Evolutionary conservation across 2,888 invertebrate species (phyloP).

Genomic region (Scaptomyza caliginosa): DNA sequence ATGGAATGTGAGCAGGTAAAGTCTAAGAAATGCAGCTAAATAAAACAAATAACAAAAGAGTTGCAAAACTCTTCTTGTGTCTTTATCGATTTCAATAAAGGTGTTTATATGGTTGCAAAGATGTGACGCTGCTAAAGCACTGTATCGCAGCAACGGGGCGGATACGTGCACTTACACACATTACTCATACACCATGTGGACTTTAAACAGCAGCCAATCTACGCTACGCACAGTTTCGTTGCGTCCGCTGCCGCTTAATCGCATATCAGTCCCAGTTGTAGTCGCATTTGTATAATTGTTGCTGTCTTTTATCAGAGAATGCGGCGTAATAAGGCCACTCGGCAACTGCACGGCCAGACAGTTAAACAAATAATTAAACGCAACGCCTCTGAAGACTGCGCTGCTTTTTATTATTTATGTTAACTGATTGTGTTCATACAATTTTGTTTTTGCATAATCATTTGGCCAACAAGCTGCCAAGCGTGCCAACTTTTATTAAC

Average conservation of each 20-base stretch:
- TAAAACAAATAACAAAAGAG: too few species aligned
- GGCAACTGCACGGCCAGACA: constrained; percentile 29
- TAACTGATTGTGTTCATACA: constrained; percentile 19
- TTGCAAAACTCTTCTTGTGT: too few species aligned
- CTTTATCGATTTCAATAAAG: neutral
- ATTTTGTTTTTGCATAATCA: constrained; percentile 37
- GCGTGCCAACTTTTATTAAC: constrained; percentile 23
- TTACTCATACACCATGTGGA: constrained; percentile 68
- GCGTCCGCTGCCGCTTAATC: constrained; percentile 30
- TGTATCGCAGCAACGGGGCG: constrained; percentile 24
- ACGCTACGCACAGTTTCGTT: neutral
- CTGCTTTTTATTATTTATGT: constrained; percentile 8
- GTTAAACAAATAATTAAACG: constrained; percentile 1
- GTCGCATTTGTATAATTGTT: constrained; percentile 14
- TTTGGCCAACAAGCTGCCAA: constrained; percentile 40
- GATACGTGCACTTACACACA: constrained; percentile 26
- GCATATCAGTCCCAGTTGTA: constrained; percentile 12
- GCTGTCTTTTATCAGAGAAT: constrained; percentile 39
- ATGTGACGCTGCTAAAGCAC: constrained; percentile 6
- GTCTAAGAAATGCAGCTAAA: too few species aligned
- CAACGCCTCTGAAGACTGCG: neutral
- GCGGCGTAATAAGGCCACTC: constrained; percentile 39
- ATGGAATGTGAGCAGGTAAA: too few species aligned
- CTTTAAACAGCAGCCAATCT: constrained; percentile 46
- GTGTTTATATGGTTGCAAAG: constrained; percentile 1